Evolutionary conservation across 2,113 vertebrate species (phyloP), one percentile per base, ranked within the genome.

Genomic region (Sisor rabdophorus): DNA sequence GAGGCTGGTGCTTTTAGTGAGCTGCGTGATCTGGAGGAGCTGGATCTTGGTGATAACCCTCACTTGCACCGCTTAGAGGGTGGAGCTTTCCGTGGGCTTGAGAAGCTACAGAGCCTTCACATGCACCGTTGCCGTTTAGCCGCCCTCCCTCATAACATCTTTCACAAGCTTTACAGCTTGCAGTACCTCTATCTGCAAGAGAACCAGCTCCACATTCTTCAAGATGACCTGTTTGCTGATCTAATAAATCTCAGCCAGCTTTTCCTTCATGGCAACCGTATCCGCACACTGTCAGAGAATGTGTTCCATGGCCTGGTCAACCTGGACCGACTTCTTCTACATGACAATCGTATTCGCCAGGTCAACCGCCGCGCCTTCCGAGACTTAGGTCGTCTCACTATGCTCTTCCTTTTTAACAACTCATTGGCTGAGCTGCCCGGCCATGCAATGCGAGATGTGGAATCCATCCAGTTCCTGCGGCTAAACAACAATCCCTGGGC

Each of bases 331-430:
- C 93, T 99, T 71, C 92, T 99, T 72, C 91, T 98, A 64, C 97
- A 98, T 2, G 94, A 94, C 89, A 98, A 99, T 89, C 95, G 94
- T 73, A 86, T 98, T 87, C 90, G 90, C 6, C 87, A 93, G 82
- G 93, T 98, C 81, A 94, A 96, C 86, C 93, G 90, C 56, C 91
- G 91, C 53, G 94, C 95, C 81, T 98, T 98, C 81, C 92, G 87
- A 0, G 96, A 95, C 76, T 92, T 98, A 11, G 91, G 91, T 73
- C 94, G 94, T 67, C 93, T 98, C 76, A 97, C 96, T 87, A 98
- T 97, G 91, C 95, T 98, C 79, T 98, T 96, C 89, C 94, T 98
- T 80, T 98, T 98, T 90, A 97, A 98, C 91, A 98, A 98, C 92
- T 93, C 95, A 81, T 89, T 98, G 89, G 90, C 89, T 0, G 93